These are phyloP conservation scores for Microcaecilia unicolor DNA, from an alignment of 2,797 vertebrate genomes.

Conservation along the genomic window DNA sequence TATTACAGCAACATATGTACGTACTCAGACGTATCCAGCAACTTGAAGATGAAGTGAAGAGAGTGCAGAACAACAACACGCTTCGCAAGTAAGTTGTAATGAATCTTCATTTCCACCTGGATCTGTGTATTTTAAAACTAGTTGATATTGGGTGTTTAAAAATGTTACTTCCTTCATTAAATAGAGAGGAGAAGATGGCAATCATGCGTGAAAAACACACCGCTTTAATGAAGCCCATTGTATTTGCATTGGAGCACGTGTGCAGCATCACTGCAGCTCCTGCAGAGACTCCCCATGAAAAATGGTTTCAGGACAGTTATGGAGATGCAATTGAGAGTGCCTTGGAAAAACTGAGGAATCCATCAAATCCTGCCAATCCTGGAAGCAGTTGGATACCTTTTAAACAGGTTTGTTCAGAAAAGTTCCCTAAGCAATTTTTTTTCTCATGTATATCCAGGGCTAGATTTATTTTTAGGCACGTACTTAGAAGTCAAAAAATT, in stretches of 20 bases:
- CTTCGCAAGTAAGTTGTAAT: constrained; percentile 67
- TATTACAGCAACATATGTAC: constrained; percentile 95
- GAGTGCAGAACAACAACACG: constrained; percentile 90
- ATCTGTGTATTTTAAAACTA: too few relatives aligned
- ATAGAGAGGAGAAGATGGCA: constrained; percentile 91
- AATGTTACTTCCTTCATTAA: background rate
- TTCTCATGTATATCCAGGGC: too few relatives aligned
- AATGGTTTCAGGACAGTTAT: constrained; percentile 94
- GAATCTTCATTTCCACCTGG: too few relatives aligned
- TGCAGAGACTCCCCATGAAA: constrained; percentile 91
- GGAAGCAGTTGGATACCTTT: constrained; percentile 95
- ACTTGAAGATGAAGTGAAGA: constrained; percentile 93
- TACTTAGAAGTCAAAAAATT: too few relatives aligned
- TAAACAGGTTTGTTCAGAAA: constrained; percentile 76
- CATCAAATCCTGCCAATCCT: constrained; percentile 87
- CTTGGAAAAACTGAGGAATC: constrained; percentile 80
- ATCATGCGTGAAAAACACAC: constrained; percentile 98
- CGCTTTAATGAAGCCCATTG: constrained; percentile 92
- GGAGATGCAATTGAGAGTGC: constrained; percentile 83
- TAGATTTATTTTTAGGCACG: too few relatives aligned
- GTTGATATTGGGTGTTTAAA: background rate
- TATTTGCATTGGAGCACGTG: constrained; percentile 92
- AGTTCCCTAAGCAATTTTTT: too few relatives aligned
- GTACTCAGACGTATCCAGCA: constrained; percentile 90
- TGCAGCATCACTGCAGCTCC: constrained; percentile 84